Base-by-base conservation (phyloP, 1,140 invertebrate genomes). In the Daktulosphaira vitifoliae region DNA sequence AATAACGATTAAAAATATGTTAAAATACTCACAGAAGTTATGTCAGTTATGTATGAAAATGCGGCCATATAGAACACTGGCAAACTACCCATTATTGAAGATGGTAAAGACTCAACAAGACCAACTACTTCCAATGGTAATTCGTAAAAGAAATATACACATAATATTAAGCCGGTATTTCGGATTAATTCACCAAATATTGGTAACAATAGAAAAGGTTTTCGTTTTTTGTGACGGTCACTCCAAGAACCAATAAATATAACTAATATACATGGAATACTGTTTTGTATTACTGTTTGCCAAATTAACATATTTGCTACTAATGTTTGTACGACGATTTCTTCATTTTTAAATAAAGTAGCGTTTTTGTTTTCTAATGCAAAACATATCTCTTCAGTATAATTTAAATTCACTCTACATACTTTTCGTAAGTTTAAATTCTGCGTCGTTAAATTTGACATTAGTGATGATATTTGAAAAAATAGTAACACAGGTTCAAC, bases 21-120 rank as follows among this genome's bases (percentile, higher is more conserved):
- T 2, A 11, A 15, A 1, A n/a, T n/a, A 42, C 22, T 56, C 51
- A 87, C 81, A 9, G 84, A 84, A 0, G 89, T 90, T 9, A 90
- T 84, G 71, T 92, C 88, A 1, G 83, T 86, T 46, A 92, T 86
- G 70, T 90, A 92, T 72, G 88, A 90, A 72, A 91, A 92, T 29
- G 87, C 83, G 13, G 86, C 86, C 83, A 92, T 89, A 65, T 90
- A 83, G 81, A 90, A 85, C 13, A 87, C 87, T 68, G 90, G 87
- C 81, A 85, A 88, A 3, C 88, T 88, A 1, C 87, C 87, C 7
- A 86, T 85, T 0, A 92, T 69, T 0, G 84, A 84, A 2, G 86
- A 85, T 72, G 86, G 87, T 42, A 89, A 76, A 1, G 84, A 83
- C 73, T 89, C 86, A 2, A 85, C 81, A 0, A 87, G 76, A 0